These are phyloP conservation scores for Enoplosus armatus DNA, from an alignment of 2,797 vertebrate species.

Conservation along the genomic window DNA sequence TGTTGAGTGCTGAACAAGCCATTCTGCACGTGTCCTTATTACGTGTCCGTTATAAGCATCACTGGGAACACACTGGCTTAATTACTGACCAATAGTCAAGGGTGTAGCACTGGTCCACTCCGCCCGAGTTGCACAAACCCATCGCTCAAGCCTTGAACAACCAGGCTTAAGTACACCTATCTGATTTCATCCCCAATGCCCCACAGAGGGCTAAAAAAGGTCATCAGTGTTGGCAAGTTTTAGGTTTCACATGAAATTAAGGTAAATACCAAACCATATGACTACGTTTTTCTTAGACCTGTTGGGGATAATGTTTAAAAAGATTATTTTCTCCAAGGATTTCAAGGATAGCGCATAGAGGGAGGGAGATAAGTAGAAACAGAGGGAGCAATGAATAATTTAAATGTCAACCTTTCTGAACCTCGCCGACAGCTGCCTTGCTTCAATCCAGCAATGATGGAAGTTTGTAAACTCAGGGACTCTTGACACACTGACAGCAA, in stretches of 20 bases:
- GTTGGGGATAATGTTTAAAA: conserved; percentile 10
- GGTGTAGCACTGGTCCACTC: conserved; percentile 35
- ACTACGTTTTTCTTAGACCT: not conserved
- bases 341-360: not conserved
- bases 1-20: conserved; percentile 22
- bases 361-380: not conserved
- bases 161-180: conserved; percentile 80
- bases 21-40: conserved; percentile 67
- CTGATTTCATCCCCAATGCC: conserved; percentile 72
- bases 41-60: conserved; percentile 50
- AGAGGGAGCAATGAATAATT: not conserved
- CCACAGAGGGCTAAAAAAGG: conserved; percentile 64
- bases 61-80: conserved; percentile 73
- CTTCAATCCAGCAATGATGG: not conserved
- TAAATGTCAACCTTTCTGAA: conserved; percentile 9
- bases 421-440: not conserved
- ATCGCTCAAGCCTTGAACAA: conserved; percentile 55
- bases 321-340: not conserved
- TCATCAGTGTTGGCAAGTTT: conserved; percentile 50
- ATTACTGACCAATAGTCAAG: conserved; percentile 65
- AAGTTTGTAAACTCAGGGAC: conserved; percentile 4
- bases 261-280: conserved; percentile 45
- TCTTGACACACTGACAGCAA: not conserved
- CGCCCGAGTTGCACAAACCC: conserved; percentile 70
- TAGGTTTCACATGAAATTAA: conserved; percentile 44